These are phyloP conservation scores for Protosalanx chinensis DNA, from an alignment of 2,797 vertebrate species.

Conservation along the genomic window DNA sequence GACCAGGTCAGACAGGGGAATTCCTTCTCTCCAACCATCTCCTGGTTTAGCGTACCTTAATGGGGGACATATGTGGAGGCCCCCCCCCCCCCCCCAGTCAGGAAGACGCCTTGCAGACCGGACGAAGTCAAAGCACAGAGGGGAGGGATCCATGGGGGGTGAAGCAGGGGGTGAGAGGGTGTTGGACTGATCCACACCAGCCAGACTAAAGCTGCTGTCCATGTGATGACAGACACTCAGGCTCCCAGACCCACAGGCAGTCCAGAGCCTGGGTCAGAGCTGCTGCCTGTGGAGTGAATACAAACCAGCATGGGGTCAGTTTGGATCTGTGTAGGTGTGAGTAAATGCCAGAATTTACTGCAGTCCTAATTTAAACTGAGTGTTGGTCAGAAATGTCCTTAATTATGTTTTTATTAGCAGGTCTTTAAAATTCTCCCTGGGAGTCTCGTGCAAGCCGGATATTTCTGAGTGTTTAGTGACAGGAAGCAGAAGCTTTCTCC, in stretches of 20 bases:
- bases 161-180: slow-evolving; percentile 40
- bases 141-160: slow-evolving; percentile 12
- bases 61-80: slow-evolving; percentile 59
- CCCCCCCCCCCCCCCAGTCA: neutral
- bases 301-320: slow-evolving; percentile 58
- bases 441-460: no score
- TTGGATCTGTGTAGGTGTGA: neutral
- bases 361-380: no score
- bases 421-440: no score
- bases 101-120: slow-evolving; percentile 52
- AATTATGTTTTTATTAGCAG: no score
- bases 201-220: slow-evolving; percentile 34
- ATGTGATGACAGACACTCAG: slow-evolving; percentile 53
- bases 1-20: slow-evolving; percentile 23
- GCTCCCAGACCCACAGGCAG: slow-evolving; percentile 56
- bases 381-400: no score
- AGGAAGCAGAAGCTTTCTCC: no score
- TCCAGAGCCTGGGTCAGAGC: slow-evolving; percentile 37
- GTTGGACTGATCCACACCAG: slow-evolving; percentile 21
- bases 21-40: slow-evolving; percentile 25
- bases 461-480: no score
- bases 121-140: slow-evolving; percentile 21
- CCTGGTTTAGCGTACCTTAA: slow-evolving; percentile 52
- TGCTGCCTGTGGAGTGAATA: slow-evolving; percentile 25
- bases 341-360: no score